phyloP scores from a whole-genome alignment of 2,888 invertebrate species.

The Sacculina carcini region DNA sequence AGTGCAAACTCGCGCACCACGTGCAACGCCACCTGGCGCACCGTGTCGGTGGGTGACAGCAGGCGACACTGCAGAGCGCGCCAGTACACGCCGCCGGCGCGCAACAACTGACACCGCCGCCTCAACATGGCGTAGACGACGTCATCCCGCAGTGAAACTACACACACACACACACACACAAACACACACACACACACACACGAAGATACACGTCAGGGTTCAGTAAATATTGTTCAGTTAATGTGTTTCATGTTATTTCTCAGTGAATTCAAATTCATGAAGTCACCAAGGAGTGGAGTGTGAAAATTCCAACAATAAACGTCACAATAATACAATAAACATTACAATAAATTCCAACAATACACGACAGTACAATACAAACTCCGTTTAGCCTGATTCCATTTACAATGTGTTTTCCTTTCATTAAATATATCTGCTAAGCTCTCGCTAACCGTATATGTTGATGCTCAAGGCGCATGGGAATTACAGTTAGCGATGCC shows the following conservation, averaged over 20 bases:
- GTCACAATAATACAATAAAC: no score
- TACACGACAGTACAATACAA: no score
- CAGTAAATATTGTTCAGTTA: background rate
- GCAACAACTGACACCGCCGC: constrained; percentile 55
- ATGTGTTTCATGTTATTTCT: background rate
- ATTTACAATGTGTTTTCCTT: no score
- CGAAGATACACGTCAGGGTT: background rate
- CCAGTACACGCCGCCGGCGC: constrained; percentile 48
- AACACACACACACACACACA: background rate
- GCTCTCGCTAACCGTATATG: no score
- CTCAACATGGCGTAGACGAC: constrained; percentile 53
- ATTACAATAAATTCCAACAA: no score
- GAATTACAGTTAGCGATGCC: no score
- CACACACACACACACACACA: background rate
- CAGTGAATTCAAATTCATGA: background rate
- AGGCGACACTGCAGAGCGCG: constrained; percentile 46
- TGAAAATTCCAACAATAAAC: background rate
- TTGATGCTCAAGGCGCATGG: no score
- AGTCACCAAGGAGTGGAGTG: background rate
- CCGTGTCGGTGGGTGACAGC: constrained; percentile 47
- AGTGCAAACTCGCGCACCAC: constrained; percentile 82
- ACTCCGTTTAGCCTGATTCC: no score
- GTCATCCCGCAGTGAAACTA: constrained; percentile 41
- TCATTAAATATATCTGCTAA: no score
- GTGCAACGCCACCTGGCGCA: constrained; percentile 49